Evolutionary conservation across 92 coral and sea anemone genomes (phyloP).

Genomic region (Porites evermanni): DNA sequence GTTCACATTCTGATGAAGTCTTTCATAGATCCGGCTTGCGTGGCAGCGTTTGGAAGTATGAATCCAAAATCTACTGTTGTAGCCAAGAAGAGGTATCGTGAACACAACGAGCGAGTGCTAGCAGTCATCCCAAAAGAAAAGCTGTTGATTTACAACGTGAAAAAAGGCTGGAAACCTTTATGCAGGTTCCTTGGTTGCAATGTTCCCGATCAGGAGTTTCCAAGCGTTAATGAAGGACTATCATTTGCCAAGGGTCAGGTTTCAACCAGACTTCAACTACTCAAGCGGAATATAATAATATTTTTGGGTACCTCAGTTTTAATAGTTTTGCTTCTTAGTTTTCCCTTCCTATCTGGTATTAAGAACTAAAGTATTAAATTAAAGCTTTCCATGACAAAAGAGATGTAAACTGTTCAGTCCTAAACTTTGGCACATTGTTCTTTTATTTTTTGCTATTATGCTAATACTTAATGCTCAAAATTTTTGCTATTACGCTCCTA

Average conservation of each 20-base stretch:
- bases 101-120: slow-evolving; percentile 18
- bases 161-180: slow-evolving; percentile 17
- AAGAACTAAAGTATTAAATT: too few relatives aligned
- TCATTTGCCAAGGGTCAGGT: background rate
- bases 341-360: too few relatives aligned
- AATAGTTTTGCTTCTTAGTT: too few relatives aligned
- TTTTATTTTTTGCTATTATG: too few relatives aligned
- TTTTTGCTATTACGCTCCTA: too few relatives aligned
- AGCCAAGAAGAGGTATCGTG: background rate
- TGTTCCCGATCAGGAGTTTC: background rate
- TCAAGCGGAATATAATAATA: background rate
- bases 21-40: background rate
- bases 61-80: background rate
- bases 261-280: background rate
- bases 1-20: background rate
- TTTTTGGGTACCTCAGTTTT: too few relatives aligned
- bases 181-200: slow-evolving; percentile 1
- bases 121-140: background rate
- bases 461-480: too few relatives aligned
- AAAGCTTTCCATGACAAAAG: too few relatives aligned
- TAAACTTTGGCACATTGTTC: too few relatives aligned
- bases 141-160: background rate
- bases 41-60: background rate
- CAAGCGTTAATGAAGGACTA: background rate
- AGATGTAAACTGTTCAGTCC: too few relatives aligned